These are phyloP conservation scores for Myripristis murdjan DNA, from an alignment of 2,797 vertebrate species.

Conservation along the genomic window DNA sequence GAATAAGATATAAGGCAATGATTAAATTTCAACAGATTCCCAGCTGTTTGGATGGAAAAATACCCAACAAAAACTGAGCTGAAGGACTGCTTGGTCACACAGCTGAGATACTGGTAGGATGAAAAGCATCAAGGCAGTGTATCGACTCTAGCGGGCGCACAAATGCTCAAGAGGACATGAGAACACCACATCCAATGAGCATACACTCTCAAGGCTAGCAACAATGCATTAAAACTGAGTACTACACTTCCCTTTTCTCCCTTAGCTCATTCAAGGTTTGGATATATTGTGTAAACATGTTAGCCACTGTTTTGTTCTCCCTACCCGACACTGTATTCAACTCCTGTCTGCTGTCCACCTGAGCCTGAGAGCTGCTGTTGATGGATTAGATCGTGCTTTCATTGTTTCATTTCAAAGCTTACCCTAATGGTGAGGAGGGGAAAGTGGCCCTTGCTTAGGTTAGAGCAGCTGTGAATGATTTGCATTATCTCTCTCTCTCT, in stretches of 20 bases:
- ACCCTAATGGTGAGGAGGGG: constrained; percentile 40
- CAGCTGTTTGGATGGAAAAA: constrained; percentile 4
- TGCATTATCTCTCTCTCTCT: constrained; percentile 26
- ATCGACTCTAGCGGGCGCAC: constrained; percentile 17
- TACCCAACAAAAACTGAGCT: constrained; percentile 23
- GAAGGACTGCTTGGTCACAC: not conserved
- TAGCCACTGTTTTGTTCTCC: constrained; percentile 19
- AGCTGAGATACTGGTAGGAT: constrained; percentile 32
- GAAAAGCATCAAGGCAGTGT: constrained; percentile 44
- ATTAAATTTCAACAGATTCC: too few relatives aligned
- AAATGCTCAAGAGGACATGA: constrained; percentile 9
- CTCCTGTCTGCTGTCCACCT: constrained; percentile 7
- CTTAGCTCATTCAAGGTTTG: constrained; percentile 38
- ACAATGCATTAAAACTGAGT: constrained; percentile 48
- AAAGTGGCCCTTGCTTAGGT: constrained; percentile 40
- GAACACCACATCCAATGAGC: constrained; percentile 42
- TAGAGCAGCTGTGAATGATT: constrained; percentile 72
- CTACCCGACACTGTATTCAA: constrained; percentile 33
- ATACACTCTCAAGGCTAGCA: constrained; percentile 27
- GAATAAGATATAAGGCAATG: too few relatives aligned
- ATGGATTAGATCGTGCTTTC: constrained; percentile 51
- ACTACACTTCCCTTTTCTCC: constrained; percentile 29
- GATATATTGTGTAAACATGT: constrained; percentile 38
- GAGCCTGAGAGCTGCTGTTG: constrained; percentile 33
- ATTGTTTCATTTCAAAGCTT: constrained; percentile 56